These are phyloP conservation scores for Nesometra sesokonis DNA, from an alignment of 35 echinoderm and acorn worm species.

Conservation along the genomic window DNA sequence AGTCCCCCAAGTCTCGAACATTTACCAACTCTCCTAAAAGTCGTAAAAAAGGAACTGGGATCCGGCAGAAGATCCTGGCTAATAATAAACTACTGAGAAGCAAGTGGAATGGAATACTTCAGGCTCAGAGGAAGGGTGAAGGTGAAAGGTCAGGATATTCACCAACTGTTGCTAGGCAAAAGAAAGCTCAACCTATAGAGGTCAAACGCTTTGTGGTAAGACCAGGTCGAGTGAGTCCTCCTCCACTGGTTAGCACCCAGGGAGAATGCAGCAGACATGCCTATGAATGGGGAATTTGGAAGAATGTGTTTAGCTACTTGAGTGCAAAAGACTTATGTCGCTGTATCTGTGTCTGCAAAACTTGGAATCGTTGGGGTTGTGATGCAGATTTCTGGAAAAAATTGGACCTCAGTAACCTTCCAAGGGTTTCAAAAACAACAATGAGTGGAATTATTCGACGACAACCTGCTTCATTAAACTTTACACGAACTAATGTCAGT, in stretches of 20 bases:
- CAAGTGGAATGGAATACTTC: neutral
- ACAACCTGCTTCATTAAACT: conserved; percentile 60
- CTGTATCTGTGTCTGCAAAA: conserved; percentile 86
- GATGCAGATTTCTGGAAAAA: conserved; percentile 62
- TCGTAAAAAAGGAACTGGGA: neutral
- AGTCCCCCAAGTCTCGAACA: neutral
- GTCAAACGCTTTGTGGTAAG: conserved; percentile 65
- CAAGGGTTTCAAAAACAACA: conserved; percentile 22
- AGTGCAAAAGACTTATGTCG: conserved; percentile 29
- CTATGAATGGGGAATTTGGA: conserved; percentile 54
- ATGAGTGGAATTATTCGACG: conserved; percentile 68
- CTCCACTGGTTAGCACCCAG: conserved; percentile 40
- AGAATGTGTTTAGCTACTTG: conserved; percentile 51
- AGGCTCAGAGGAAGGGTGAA: neutral
- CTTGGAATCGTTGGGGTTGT: conserved; percentile 91
- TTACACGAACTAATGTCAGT: conserved; percentile 60
- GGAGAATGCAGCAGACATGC: conserved; percentile 34
- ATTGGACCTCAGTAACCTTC: conserved; percentile 35
- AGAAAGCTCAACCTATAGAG: conserved; percentile 27
- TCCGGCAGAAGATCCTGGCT: neutral
- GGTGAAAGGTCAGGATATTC: neutral
- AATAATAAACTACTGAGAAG: neutral
- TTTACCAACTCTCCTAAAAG: neutral
- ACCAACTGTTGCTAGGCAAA: neutral
- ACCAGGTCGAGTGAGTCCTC: conserved; percentile 53